Evolutionary conservation across 1,140 invertebrate genomes (phyloP), one percentile per base, ranked within the genome.

Genomic region (Drosophila cardini): DNA sequence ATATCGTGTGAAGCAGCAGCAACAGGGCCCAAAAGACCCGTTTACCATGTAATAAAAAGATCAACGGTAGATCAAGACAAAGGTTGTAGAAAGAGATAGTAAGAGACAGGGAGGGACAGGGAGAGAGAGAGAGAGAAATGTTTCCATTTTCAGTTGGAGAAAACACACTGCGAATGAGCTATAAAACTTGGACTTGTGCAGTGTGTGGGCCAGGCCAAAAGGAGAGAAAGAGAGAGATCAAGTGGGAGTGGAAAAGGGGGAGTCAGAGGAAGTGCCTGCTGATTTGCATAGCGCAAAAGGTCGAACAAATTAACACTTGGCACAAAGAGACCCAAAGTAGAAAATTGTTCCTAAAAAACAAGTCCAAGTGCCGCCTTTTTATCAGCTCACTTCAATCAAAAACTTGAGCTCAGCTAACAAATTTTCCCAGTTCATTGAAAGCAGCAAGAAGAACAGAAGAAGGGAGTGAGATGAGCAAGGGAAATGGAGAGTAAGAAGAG

Each of bases 1-100:
- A 87, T 79, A 87, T 86, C 83, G 83, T 87, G 83, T 87, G 83
- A 86, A 86, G 83, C 78, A 70, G 56, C 64, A 52, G 46, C 56
- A 60, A 60, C 46, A 30, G 56, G 61, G 53, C 40, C 40, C 26
- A 56, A 62, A 58, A 70, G 65, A 75, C 67, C 43, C 57, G 57
- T 73, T 74, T 74, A 70, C 65, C 34, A 43, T 70, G 56, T 74
- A 74, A 74, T 74, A 74, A 74, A 71, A 56, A 32, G 61, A 63
- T 63, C 71, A 60, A 45, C 32, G 34, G 50, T 56, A 56, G 18
- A 36, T 9, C n/a, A 4, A 21, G 13, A 8, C 16, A 15, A 32
- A 15, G 15, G 7, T 2, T 7, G 18, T 30, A 18, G 64, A 75
- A 61, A 36, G 43, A 30, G 67, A n/a, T n/a, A 18, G 36, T 1